phyloP scores from a whole-genome alignment of 2,797 vertebrate genomes.

The Pempheris klunzingeri region DNA sequence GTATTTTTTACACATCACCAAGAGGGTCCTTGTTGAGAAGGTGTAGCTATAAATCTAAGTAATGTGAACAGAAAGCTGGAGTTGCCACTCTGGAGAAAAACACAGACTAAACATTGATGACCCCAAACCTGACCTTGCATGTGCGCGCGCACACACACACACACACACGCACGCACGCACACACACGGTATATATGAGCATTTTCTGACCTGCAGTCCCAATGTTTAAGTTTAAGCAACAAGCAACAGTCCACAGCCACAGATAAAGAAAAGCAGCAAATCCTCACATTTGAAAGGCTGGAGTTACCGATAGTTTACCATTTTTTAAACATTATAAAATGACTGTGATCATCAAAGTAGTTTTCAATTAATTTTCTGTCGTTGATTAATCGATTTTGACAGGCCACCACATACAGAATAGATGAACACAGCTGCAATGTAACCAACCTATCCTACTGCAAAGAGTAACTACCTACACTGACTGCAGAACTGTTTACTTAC shows the following conservation, averaged over 20 bases:
- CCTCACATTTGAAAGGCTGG: neutral
- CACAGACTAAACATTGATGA: constrained; percentile 86
- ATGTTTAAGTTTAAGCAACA: neutral
- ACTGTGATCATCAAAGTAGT: neutral
- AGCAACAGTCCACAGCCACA: neutral
- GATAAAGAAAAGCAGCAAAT: neutral
- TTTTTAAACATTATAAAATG: neutral
- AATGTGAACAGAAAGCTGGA: constrained; percentile 67
- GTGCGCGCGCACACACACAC: constrained; percentile 24
- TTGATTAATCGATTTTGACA: neutral
- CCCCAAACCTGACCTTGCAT: constrained; percentile 76
- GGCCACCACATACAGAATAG: neutral
- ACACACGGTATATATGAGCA: neutral
- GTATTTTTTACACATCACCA: constrained; percentile 13
- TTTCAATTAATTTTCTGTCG: neutral
- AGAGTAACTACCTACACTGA: no score
- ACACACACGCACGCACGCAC: constrained; percentile 27
- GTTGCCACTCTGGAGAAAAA: constrained; percentile 65
- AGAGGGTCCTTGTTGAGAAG: constrained; percentile 77
- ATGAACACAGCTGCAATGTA: no score
- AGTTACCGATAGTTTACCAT: neutral
- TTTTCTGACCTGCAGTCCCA: constrained; percentile 1
- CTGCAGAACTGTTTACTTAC: no score
- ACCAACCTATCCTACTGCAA: no score
- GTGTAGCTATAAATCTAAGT: constrained; percentile 75